Conservation (phyloP, 2,113 vertebrate genomes). For the Varanus salvator region DNA sequence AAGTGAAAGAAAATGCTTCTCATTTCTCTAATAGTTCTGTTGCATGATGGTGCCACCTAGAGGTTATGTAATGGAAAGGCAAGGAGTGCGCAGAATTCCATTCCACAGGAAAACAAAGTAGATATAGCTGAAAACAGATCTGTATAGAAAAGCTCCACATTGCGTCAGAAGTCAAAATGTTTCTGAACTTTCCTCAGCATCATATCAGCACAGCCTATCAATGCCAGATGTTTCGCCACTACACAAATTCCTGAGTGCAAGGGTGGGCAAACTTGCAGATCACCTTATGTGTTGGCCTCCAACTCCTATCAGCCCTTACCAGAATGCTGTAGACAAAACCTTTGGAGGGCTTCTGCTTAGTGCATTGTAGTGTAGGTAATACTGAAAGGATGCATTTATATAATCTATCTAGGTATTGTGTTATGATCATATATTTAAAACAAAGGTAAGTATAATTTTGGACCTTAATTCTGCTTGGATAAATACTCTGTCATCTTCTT, state of each 20-base stretch:
- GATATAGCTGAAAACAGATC: too few species aligned
- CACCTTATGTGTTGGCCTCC: too few species aligned
- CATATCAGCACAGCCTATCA: not conserved
- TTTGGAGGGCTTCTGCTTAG: too few species aligned
- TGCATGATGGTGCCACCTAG: too few species aligned
- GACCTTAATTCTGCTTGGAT: not conserved
- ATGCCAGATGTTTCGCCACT: not conserved
- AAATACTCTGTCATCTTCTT: not conserved
- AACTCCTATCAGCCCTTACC: too few species aligned
- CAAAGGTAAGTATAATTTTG: not conserved
- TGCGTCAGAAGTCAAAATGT: not conserved
- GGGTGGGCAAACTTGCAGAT: too few species aligned
- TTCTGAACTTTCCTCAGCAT: not conserved
- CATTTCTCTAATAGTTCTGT: too few species aligned
- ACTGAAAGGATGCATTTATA: not conserved
- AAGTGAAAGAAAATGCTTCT: too few species aligned
- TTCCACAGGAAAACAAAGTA: too few species aligned
- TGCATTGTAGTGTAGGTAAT: not conserved
- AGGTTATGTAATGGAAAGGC: too few species aligned
- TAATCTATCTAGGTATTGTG: conserved; percentile 6
- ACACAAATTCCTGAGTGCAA: not conserved
- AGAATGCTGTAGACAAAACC: too few species aligned
- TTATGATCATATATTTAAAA: not conserved
- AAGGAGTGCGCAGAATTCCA: too few species aligned
- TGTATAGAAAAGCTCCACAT: not conserved